Conservation (phyloP, 2,113 vertebrate species). For the Peucedramus taeniatus region DNA sequence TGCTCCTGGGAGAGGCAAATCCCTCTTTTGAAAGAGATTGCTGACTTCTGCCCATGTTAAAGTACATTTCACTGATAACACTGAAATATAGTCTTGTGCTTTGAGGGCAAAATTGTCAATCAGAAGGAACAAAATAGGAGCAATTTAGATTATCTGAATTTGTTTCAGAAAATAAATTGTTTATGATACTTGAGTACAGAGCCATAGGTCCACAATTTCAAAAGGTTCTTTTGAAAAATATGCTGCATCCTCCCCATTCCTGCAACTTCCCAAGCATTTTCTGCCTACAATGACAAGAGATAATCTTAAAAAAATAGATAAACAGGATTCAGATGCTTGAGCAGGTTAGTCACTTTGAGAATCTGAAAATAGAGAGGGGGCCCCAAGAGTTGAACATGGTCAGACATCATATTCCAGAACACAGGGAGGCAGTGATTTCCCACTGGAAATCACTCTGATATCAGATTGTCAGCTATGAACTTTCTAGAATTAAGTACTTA, state of each 20-base stretch:
- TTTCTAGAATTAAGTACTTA: conserved; percentile 31
- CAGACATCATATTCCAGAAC: conserved; percentile 3
- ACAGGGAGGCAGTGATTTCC: conserved; percentile 11
- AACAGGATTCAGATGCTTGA: neutral
- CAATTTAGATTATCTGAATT: neutral
- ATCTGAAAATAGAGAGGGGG: neutral
- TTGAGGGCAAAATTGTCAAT: neutral
- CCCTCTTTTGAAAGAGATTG: neutral
- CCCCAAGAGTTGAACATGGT: neutral
- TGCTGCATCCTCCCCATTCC: neutral
- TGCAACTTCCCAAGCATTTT: neutral
- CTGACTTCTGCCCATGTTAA: neutral
- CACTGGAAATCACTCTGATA: neutral
- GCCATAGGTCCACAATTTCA: neutral
- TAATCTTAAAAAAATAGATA: neutral
- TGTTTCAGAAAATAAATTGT: neutral
- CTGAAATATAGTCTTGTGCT: neutral
- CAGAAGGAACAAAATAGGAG: neutral
- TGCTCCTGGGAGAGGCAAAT: neutral
- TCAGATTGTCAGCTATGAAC: neutral
- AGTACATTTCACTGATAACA: neutral
- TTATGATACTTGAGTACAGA: neutral
- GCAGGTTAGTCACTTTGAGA: neutral
- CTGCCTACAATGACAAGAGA: neutral
- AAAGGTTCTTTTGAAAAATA: neutral